Conservation (phyloP, 2,888 invertebrate species). For the Liposcelis brunnea region DNA sequence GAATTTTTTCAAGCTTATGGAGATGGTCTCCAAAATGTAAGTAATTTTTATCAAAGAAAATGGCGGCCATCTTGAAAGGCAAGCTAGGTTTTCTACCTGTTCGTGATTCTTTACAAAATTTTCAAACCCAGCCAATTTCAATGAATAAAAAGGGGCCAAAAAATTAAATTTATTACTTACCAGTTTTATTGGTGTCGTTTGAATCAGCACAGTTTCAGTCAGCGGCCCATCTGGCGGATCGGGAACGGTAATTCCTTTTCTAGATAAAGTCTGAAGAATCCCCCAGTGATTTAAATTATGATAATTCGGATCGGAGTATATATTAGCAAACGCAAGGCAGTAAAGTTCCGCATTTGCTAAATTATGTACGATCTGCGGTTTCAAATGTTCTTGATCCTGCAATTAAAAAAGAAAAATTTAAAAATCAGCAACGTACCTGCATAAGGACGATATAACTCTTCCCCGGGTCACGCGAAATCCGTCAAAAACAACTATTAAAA, state of each 20-base stretch:
- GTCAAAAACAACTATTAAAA: not conserved
- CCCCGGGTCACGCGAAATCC: not conserved
- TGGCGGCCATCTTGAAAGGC: too few species aligned
- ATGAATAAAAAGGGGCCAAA: not conserved
- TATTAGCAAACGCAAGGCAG: slow-evolving; percentile 82
- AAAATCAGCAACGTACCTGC: too few species aligned
- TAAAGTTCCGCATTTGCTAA: slow-evolving; percentile 89
- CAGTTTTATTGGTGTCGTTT: slow-evolving; percentile 87
- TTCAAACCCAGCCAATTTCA: not conserved
- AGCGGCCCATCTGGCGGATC: slow-evolving; percentile 74
- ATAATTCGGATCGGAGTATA: slow-evolving; percentile 92
- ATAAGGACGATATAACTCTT: not conserved
- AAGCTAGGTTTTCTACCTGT: too few species aligned
- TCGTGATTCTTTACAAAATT: too few species aligned
- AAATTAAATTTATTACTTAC: slow-evolving; percentile 33
- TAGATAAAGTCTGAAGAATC: slow-evolving; percentile 78
- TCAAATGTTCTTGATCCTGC: slow-evolving; percentile 81
- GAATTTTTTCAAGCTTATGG: too few species aligned
- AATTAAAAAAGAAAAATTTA: slow-evolving; percentile 21
- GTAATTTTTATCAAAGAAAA: too few species aligned
- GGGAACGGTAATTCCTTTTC: slow-evolving; percentile 75
- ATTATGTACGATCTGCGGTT: slow-evolving; percentile 79
- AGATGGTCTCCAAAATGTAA: too few species aligned
- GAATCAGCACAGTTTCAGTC: slow-evolving; percentile 89
- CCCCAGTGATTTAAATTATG: slow-evolving; percentile 91